phyloP scores from a whole-genome alignment of 2,797 vertebrate species.

The Sciurus vulgaris region DNA sequence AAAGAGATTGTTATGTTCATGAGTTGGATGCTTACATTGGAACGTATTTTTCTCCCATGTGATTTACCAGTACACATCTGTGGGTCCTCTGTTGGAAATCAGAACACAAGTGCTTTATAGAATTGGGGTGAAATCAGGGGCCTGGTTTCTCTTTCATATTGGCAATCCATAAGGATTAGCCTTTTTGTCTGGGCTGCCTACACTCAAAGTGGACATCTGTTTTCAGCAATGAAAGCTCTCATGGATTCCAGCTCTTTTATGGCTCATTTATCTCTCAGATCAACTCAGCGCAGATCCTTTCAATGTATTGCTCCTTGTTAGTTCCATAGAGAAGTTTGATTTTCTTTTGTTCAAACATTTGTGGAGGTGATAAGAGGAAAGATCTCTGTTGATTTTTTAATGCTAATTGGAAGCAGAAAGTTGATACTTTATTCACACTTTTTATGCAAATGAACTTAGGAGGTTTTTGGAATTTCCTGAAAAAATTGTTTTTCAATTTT shows the following conservation, averaged over 20 bases:
- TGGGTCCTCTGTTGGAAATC: not conserved
- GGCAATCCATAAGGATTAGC: not conserved
- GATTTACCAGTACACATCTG: not conserved
- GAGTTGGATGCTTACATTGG: constrained; percentile 30
- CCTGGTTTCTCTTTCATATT: not conserved
- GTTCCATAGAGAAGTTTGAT: not conserved
- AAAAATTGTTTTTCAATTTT: not conserved
- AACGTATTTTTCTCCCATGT: not conserved
- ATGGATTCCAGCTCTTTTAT: not conserved
- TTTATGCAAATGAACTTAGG: not conserved
- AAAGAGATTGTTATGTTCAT: constrained; percentile 32
- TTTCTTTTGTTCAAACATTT: not conserved
- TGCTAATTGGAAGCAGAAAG: not conserved
- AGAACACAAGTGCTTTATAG: not conserved
- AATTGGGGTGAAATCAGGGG: not conserved
- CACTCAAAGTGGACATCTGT: not conserved
- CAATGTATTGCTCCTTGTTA: not conserved
- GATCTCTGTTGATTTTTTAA: not conserved
- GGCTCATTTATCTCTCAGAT: not conserved
- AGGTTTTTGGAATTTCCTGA: constrained; percentile 4
- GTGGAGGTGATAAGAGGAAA: not conserved
- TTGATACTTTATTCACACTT: not conserved
- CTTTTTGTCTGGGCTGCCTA: not conserved
- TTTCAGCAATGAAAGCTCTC: not conserved
- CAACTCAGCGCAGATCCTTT: not conserved